These are phyloP conservation scores for Sarcophaga rosellei DNA, from an alignment of 2,888 invertebrate genomes.

Conservation along the genomic window DNA sequence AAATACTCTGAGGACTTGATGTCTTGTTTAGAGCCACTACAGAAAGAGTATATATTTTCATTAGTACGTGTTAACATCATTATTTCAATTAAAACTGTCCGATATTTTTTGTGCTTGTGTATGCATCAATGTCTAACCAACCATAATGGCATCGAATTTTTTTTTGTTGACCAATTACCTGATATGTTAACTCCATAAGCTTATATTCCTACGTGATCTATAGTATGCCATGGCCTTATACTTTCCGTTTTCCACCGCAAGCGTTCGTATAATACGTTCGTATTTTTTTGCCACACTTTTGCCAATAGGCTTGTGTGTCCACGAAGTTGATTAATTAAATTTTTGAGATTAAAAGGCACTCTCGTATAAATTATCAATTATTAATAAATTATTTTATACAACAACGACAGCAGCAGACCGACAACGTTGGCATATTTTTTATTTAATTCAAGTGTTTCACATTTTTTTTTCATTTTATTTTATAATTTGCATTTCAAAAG, in stretches of 20 bases:
- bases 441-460: neutral
- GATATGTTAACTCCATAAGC: too few relatives aligned
- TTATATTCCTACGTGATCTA: too few relatives aligned
- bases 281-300: neutral
- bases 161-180: too few relatives aligned
- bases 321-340: neutral
- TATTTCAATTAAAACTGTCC: too few relatives aligned
- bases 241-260: neutral
- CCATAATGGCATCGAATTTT: too few relatives aligned
- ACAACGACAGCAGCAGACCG: neutral
- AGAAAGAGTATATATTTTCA: too few relatives aligned
- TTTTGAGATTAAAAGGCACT: neutral
- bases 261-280: neutral
- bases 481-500: conserved; percentile 12
- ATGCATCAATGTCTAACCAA: too few relatives aligned
- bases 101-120: too few relatives aligned
- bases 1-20: too few relatives aligned
- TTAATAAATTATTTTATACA: conserved; percentile 23
- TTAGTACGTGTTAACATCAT: too few relatives aligned
- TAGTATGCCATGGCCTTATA: neutral
- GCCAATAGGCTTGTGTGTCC: neutral
- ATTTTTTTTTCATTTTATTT: neutral
- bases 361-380: neutral
- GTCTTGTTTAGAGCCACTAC: too few relatives aligned
- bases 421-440: neutral